Evolutionary conservation across 2,888 invertebrate genomes (phyloP), one percentile per base, ranked within the genome.

Genomic region (Achlya flavicornis): DNA sequence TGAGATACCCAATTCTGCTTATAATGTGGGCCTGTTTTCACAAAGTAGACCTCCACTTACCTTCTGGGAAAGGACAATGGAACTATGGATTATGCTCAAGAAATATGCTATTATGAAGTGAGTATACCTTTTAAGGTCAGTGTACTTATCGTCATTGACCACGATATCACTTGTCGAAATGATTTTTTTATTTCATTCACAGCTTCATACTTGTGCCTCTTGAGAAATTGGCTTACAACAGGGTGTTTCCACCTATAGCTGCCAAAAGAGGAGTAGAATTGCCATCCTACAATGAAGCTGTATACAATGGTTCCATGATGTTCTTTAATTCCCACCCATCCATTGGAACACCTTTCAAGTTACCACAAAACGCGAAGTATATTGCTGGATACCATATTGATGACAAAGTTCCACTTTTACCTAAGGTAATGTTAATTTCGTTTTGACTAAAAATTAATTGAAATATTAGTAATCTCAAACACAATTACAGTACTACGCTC

Each of bases 371-470:
- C 60, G 85, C 80, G 3, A 86, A 85, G 62, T 85, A 84, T 48
- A 70, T 91, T 19, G 90, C 78, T 60, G 91, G 91, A 2, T 91
- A 87, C 43, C 90, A 91, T 65, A 85, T 91, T 4, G 79, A 86
- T 61, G 69, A 68, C 0, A 74, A 84, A n/a, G 71, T 84, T 0
- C 80, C 85, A 12, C 81, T 87, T 38, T 73, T 91, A 35, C 84
- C 90, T 3, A 70, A 84, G 81, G 92, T 92, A 78, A 70, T 68
- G 59, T 48, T 8, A 41, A 61, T 35, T 3, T 61, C 16, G 19
- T 61, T 61, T 33, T n/a, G 41, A n/a, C n/a, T n/a, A 46, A n/a
- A n/a, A 4, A 43, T 43, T 43, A 11, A n/a, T n/a, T n/a, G n/a
- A n/a, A n/a, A n/a, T n/a, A n/a, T n/a, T n/a, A n/a, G n/a, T n/a